These are phyloP conservation scores for Polyommatus iphigenia DNA, from an alignment of 2,888 invertebrate species.

Conservation along the genomic window DNA sequence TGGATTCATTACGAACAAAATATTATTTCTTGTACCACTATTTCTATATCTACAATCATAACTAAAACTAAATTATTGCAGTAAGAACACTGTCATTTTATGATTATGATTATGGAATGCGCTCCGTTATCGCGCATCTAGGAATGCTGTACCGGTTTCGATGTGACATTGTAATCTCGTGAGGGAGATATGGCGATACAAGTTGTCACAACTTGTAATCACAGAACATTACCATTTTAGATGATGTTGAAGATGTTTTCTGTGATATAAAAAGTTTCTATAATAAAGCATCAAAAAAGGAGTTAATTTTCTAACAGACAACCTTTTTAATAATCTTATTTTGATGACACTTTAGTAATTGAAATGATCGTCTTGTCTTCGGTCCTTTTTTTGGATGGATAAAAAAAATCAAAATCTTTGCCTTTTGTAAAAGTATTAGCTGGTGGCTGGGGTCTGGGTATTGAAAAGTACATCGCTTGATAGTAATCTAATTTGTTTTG, in stretches of 20 bases:
- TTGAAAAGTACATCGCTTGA: too few relatives aligned
- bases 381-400: too few relatives aligned
- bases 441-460: too few relatives aligned
- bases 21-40: not conserved
- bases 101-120: not conserved
- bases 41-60: not conserved
- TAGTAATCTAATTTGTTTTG: not conserved
- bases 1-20: too few relatives aligned
- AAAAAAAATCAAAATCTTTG: too few relatives aligned
- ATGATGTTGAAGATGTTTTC: not conserved
- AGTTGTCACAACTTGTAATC: slow-evolving; percentile 19
- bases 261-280: not conserved
- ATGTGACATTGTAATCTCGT: slow-evolving; percentile 23
- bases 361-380: too few relatives aligned
- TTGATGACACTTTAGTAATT: too few relatives aligned
- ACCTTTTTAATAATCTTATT: too few relatives aligned
- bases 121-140: slow-evolving; percentile 10
- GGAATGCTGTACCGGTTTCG: slow-evolving; percentile 15
- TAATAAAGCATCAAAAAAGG: not conserved
- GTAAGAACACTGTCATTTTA: not conserved
- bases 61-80: not conserved
- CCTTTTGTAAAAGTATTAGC: too few relatives aligned
- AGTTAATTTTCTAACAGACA: too few relatives aligned
- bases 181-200: slow-evolving; percentile 13
- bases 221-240: slow-evolving; percentile 5